Evolutionary conservation across 2,888 invertebrate genomes (phyloP), one percentile per base, ranked within the genome.

Genomic region (Ectemnius lituratus): DNA sequence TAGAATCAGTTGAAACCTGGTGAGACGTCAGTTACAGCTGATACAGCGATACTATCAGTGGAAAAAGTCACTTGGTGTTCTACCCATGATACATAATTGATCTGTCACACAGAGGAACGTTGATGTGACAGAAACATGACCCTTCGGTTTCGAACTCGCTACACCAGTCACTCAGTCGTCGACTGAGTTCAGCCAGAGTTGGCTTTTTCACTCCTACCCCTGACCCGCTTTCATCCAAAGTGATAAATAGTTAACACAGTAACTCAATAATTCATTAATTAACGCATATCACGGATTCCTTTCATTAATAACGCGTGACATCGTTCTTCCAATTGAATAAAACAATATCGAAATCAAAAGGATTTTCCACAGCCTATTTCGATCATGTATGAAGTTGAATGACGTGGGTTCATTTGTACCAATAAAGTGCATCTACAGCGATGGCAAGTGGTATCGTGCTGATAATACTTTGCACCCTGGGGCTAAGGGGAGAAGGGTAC

Each of bases 1-100:
- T 16, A 14, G 59, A 59, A 47, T 66, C 59, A 58, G 37, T 37
- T 37, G 5, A 37, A 11, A 6, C 8, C 37, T 37, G 37, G 11
- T 11, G 11, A 37, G 11, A 37, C 8, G 23, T 11, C 8, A 37
- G 37, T 37, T 37, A 6, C 5, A 37, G 37, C 37, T 11, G 37
- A 11, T 11, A 37, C 8, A 37, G 11, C 11, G 37, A 37, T 37
- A 37, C 11, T 52, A 52, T 52, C n/a, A 5, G 14, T 5, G 14
- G 16, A 4, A 14, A 52, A 52, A 52, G 16, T 52, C 16, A 13
- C 52, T 45, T 0, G 2, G 2, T 45, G 60, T 60, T 60, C 20
- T 23, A 16, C 60, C 14, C 23, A 5, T 5, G 28, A 23, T 37
- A 45, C 58, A 46, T 71, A 67, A 71, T 67, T 71, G 62, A 71